phyloP scores from a whole-genome alignment of 2,888 invertebrate genomes.

The Brenthis hecate region DNA sequence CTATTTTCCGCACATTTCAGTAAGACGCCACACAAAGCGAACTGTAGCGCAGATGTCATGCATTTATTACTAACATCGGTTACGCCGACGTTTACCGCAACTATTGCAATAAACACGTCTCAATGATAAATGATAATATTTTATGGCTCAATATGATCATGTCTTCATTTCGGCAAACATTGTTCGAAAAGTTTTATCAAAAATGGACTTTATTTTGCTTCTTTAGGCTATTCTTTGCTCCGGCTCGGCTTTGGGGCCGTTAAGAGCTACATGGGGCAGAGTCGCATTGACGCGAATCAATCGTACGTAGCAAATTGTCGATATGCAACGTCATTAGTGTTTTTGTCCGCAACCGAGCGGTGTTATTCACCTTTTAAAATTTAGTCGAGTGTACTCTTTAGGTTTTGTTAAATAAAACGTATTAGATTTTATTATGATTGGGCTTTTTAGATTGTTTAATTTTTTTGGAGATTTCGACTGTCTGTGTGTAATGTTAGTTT shows the following conservation, averaged over 20 bases:
- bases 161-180: conserved; percentile 70
- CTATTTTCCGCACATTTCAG: conserved; percentile 52
- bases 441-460: conserved; percentile 10
- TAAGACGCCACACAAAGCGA: conserved; percentile 56
- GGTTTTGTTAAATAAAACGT: conserved; percentile 49
- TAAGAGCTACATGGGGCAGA: conserved; percentile 60
- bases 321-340: conserved; percentile 72
- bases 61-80: conserved; percentile 69
- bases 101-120: conserved; percentile 73
- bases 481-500: neutral
- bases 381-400: conserved; percentile 58
- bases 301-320: conserved; percentile 80
- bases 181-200: conserved; percentile 23
- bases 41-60: conserved; percentile 69
- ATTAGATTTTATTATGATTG: conserved; percentile 31
- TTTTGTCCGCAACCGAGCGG: conserved; percentile 54
- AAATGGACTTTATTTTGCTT: conserved; percentile 11
- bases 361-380: conserved; percentile 53
- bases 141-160: conserved; percentile 75
- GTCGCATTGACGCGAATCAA: conserved; percentile 77
- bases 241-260: conserved; percentile 44
- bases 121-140: conserved; percentile 79
- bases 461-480: conserved; percentile 5
- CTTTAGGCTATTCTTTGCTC: conserved; percentile 40
- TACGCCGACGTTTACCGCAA: conserved; percentile 78